A percentile compares a stretch with the other conserved stretches of the same genome.
phyloP scores from a whole-genome alignment of 1,140 invertebrate genomes.

The Drosophila sp. region DNA sequence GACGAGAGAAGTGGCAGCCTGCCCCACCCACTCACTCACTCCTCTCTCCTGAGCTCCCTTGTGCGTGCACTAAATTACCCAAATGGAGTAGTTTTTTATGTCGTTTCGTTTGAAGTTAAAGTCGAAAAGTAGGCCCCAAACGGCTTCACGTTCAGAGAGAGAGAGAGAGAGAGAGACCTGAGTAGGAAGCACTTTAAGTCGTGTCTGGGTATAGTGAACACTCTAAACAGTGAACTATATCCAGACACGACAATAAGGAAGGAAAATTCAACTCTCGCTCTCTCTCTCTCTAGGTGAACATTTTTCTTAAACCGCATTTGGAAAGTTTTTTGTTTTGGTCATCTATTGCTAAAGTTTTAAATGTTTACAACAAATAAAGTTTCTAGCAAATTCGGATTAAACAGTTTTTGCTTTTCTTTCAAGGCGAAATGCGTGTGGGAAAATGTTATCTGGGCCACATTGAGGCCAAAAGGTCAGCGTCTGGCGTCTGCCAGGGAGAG shows the following conservation, averaged over 20 bases:
- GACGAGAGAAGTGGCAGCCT: conserved; percentile 2
- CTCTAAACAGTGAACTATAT: no score
- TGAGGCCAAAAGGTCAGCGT: conserved; percentile 63
- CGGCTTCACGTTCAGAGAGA: conserved; percentile 11
- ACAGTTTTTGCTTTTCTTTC: neutral
- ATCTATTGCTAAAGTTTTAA: conserved; percentile 4
- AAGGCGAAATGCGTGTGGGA: neutral
- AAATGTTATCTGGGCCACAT: conserved; percentile 22
- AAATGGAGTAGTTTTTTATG: conserved; percentile 62
- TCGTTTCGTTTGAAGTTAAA: conserved; percentile 52
- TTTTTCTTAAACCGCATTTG: neutral
- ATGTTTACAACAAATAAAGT: conserved; percentile 1
- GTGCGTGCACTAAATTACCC: conserved; percentile 49
- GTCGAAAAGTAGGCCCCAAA: conserved; percentile 14
- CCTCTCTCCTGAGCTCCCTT: conserved; percentile 18
- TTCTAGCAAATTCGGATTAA: neutral
- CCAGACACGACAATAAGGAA: no score
- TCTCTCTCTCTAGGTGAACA: conserved; percentile 5
- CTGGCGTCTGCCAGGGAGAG: conserved; percentile 20
- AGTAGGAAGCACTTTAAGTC: neutral
- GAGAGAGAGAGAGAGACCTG: neutral
- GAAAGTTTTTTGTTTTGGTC: neutral
- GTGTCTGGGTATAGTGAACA: no score
- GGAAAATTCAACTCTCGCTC: no score
- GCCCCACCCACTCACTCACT: neutral